Conservation (phyloP, 2,888 invertebrate species). For the Axea sp. region DNA sequence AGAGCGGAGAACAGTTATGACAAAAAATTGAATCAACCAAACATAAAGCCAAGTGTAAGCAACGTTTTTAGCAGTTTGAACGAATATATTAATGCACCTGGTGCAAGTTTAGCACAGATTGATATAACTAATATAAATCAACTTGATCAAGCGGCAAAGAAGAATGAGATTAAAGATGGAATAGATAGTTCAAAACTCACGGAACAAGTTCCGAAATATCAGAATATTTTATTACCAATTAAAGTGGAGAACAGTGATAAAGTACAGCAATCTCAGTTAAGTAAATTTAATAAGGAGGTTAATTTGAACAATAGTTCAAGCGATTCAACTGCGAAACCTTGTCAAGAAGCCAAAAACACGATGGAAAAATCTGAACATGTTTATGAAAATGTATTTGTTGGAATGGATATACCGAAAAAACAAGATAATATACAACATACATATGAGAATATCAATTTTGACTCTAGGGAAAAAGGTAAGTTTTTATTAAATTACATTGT, state of each 20-base stretch:
- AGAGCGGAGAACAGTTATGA: constrained; percentile 73
- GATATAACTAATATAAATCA: constrained; percentile 50
- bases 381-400: constrained; percentile 72
- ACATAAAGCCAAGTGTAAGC: constrained; percentile 81
- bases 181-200: constrained; percentile 11
- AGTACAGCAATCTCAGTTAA: constrained; percentile 19
- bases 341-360: constrained; percentile 51
- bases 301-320: constrained; percentile 22
- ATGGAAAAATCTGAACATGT: constrained; percentile 66
- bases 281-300: constrained; percentile 37
- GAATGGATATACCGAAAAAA: constrained; percentile 63
- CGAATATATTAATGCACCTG: constrained; percentile 81
- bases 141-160: constrained; percentile 25
- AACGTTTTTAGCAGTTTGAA: constrained; percentile 84
- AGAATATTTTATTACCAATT: constrained; percentile 71
- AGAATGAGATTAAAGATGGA: constrained; percentile 19
- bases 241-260: constrained; percentile 64
- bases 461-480: constrained; percentile 44
- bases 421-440: constrained; percentile 63
- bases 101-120: constrained; percentile 67
- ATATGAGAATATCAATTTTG: constrained; percentile 70
- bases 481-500: not conserved
- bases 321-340: constrained; percentile 28
- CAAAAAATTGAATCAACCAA: constrained; percentile 74
- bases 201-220: constrained; percentile 65